Conservation (phyloP, 2,888 invertebrate species). For the Anagyrus pseudococci region DNA sequence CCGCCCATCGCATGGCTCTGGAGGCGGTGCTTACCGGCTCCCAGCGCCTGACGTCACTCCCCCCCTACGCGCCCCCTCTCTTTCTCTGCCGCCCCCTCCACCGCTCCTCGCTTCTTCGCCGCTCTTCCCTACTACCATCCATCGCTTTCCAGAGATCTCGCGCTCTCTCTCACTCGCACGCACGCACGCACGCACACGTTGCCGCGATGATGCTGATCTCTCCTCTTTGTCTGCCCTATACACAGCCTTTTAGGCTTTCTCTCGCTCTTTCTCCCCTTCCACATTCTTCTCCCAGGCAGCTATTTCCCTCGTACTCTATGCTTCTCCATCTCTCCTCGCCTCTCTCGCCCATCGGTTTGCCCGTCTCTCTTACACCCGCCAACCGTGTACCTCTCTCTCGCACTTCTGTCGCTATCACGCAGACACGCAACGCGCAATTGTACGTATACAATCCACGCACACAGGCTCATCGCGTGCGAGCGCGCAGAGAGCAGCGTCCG, state of each 20-base stretch:
- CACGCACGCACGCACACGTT: slow-evolving; percentile 48
- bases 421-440: no score
- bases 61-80: slow-evolving; percentile 39
- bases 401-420: no score
- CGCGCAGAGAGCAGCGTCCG: no score
- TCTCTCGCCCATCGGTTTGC: neutral
- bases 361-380: neutral
- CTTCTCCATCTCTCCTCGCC: neutral
- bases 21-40: slow-evolving; percentile 64
- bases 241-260: neutral
- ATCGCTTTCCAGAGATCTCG: neutral
- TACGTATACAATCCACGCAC: no score
- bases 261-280: neutral
- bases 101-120: neutral
- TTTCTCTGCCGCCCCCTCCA: neutral
- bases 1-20: slow-evolving; percentile 66
- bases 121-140: neutral
- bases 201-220: slow-evolving; percentile 8
- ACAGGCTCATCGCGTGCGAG: no score
- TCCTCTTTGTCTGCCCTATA: slow-evolving; percentile 1
- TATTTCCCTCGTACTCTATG: neutral
- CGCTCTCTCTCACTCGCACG: slow-evolving; percentile 21
- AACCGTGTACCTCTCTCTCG: neutral
- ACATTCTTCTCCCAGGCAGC: neutral
- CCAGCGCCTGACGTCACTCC: slow-evolving; percentile 62